These are phyloP conservation scores for Laticauda colubrina DNA, from an alignment of 2,113 vertebrate species.

Conservation along the genomic window DNA sequence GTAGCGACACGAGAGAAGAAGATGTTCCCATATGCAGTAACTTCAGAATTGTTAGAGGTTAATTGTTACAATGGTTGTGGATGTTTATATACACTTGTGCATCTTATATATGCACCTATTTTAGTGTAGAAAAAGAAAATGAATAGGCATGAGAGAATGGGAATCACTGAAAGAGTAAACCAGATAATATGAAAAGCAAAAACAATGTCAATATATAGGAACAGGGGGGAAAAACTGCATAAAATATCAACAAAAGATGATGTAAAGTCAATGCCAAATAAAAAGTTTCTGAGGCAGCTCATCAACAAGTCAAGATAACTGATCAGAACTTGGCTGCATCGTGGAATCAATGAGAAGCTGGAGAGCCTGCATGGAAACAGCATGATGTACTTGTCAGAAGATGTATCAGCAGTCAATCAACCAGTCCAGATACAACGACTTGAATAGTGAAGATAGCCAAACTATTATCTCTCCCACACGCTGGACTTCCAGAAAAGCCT, in stretches of 20 bases:
- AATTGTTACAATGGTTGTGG: background rate
- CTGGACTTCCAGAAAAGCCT: background rate
- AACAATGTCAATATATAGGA: background rate
- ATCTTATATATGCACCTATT: background rate
- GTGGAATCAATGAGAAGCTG: background rate
- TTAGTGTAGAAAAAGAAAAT: background rate
- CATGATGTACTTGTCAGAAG: background rate
- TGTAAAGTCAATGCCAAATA: background rate
- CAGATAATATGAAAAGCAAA: background rate
- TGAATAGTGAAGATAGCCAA: background rate
- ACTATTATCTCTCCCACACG: background rate
- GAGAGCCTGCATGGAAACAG: background rate
- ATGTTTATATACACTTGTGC: background rate
- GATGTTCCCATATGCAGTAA: background rate
- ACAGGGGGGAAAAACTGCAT: background rate
- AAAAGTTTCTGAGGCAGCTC: background rate
- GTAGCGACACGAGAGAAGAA: too few species aligned
- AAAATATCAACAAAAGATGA: background rate
- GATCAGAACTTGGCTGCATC: background rate
- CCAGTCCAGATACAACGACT: background rate
- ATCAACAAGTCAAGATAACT: background rate
- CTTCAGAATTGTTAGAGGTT: background rate
- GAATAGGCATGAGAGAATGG: background rate
- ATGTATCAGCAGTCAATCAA: background rate
- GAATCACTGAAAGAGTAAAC: background rate